Conservation (phyloP, 2,888 invertebrate species). For the Hofmannophila pseudospretella region DNA sequence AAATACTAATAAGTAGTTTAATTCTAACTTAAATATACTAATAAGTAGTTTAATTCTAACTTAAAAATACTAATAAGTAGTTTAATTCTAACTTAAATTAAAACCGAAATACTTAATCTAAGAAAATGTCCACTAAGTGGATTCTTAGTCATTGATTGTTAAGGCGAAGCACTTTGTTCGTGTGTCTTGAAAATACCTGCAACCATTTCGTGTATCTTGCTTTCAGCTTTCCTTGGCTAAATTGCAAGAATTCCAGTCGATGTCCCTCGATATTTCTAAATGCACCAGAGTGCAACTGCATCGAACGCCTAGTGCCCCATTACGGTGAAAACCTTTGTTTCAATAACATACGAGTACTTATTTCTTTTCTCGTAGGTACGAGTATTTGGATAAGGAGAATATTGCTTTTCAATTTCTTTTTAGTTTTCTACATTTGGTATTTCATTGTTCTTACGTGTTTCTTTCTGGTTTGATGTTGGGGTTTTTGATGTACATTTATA, state of each 20-base stretch:
- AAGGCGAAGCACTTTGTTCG: too few relatives aligned
- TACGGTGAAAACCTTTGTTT: conserved; percentile 9
- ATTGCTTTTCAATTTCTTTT: not conserved
- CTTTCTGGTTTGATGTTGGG: too few relatives aligned
- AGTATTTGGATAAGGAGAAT: not conserved
- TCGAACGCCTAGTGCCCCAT: conserved; percentile 10
- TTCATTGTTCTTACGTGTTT: too few relatives aligned
- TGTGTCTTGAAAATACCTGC: not conserved
- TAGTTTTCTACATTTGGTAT: not conserved
- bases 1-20: too few relatives aligned
- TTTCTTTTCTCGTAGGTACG: conserved; percentile 3
- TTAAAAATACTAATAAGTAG: too few relatives aligned
- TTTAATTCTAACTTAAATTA: too few relatives aligned
- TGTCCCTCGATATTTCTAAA: conserved; percentile 12
- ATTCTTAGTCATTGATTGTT: too few relatives aligned
- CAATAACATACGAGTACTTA: not conserved
- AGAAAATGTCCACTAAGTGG: too few relatives aligned
- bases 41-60: too few relatives aligned
- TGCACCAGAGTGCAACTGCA: conserved; percentile 8
- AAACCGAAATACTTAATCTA: too few relatives aligned
- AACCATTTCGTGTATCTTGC: not conserved
- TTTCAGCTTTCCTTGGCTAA: conserved; percentile 4
- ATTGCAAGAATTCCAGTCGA: conserved; percentile 16
- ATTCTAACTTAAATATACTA: too few relatives aligned
- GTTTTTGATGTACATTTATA: too few relatives aligned